Conservation (phyloP, 2,113 vertebrate genomes). For the Diglossa brunneiventris region DNA sequence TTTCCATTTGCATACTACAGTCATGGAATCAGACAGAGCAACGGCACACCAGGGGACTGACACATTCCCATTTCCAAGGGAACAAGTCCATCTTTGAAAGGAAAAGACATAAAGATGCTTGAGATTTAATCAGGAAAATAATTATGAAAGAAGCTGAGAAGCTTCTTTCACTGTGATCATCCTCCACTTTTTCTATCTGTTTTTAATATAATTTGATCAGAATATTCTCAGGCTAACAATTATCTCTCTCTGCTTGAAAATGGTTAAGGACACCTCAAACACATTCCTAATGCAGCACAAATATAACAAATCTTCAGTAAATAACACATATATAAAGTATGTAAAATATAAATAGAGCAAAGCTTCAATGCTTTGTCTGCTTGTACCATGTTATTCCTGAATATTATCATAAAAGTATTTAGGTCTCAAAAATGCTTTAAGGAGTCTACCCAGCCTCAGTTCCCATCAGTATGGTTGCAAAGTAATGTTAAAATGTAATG, state of each 20-base stretch:
- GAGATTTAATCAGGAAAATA: neutral
- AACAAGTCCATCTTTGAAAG: neutral
- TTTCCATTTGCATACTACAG: neutral
- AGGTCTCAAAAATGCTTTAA: constrained; percentile 5
- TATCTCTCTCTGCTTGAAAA: neutral
- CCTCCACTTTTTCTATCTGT: neutral
- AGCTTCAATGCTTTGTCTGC: neutral
- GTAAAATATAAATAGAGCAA: neutral
- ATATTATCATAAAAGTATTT: neutral
- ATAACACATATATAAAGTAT: neutral
- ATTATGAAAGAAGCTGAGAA: neutral
- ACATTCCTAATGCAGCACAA: neutral
- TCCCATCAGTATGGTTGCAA: neutral
- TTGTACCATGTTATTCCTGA: neutral
- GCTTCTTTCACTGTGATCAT: neutral
- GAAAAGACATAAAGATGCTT: neutral
- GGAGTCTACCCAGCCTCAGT: constrained; percentile 66
- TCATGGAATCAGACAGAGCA: neutral
- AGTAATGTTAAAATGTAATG: constrained; percentile 7
- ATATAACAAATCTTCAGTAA: neutral
- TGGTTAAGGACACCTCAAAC: neutral
- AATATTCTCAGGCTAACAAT: neutral
- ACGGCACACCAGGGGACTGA: neutral
- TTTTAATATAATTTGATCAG: neutral
- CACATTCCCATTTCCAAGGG: neutral